Base-by-base conservation (phyloP, 2,888 invertebrate species). In the Parascotia fuliginaria region DNA sequence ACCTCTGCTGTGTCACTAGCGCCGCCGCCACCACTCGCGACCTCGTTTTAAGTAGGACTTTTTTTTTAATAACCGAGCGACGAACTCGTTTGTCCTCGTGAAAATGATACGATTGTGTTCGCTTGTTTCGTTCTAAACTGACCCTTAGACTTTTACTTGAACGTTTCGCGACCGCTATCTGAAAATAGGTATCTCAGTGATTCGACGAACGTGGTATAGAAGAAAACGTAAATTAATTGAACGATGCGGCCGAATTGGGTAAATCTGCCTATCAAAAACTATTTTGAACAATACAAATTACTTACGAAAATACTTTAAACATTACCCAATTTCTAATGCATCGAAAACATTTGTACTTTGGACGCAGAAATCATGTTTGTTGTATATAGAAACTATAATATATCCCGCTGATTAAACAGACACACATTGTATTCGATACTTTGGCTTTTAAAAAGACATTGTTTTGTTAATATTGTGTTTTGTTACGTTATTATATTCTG, bases 1-100 rank as follows among this genome's bases (percentile, higher is more conserved):
- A 92, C 90, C 77, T 66, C 19, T 73, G 78, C n/a, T 76, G 79
- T 16, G 49, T 76, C 39, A 75, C 29, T 89, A 87, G 39, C 89
- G 89, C 53, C 89, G 77, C 67, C 43, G 24, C 47, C 15, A 13
- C 37, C 55, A 29, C 47, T 27, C 13, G 34, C 37, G 31, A 19
- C 3, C 19, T 19, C 19, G 12, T 47, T 34, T 41, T 41, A 15
- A 34, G 16, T 33, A 29, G 38, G 44, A 38, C 37, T n/a, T n/a
- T 22, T 37, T 45, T 45, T 42, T 31, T 14, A 36, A 2, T 31
- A 16, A 7, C 6, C 16, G 14, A 3, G 15, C 22, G 19, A 19
- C 19, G 19, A 5, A 19, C 5, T 5, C 19, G 2, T 19, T 19
- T 19, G 19, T 19, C 19, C 19, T 19, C 19, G 19, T 19, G 3